Conservation (phyloP, 2,113 vertebrate genomes). For the Cheirogaleus medius region DNA sequence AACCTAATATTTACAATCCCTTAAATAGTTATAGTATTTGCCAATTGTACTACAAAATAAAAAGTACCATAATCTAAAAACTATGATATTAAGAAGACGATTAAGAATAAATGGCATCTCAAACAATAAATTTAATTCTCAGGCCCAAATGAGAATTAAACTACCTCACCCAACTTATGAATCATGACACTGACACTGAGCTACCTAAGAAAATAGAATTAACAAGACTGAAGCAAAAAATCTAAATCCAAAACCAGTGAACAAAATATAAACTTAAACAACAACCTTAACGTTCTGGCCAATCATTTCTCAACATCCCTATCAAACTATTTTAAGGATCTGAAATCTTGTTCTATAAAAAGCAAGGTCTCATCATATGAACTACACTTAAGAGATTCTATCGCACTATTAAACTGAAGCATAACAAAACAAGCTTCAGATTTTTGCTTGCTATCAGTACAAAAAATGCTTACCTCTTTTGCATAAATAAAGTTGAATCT, state of each 20-base stretch:
- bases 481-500: background rate
- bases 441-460: background rate
- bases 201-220: constrained; percentile 12
- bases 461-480: background rate
- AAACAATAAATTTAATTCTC: constrained; percentile 21
- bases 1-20: background rate
- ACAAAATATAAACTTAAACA: constrained; percentile 37
- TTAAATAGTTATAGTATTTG: constrained; percentile 3
- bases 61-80: background rate
- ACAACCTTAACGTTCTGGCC: constrained; percentile 17
- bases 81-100: background rate
- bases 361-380: constrained; percentile 57
- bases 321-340: constrained; percentile 67
- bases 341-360: constrained; percentile 73
- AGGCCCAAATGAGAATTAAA: constrained; percentile 11
- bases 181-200: background rate
- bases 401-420: background rate
- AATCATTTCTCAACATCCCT: constrained; percentile 54
- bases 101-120: background rate
- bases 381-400: constrained; percentile 30
- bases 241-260: constrained; percentile 1
- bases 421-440: constrained; percentile 35
- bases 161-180: constrained; percentile 32
- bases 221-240: constrained; percentile 20
- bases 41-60: background rate